Percentiles rank a stretch among this genome's conserved stretches.
Evolutionary conservation across 2,113 vertebrate genomes (phyloP).

Genomic region (Syrrhaptes paradoxus): DNA sequence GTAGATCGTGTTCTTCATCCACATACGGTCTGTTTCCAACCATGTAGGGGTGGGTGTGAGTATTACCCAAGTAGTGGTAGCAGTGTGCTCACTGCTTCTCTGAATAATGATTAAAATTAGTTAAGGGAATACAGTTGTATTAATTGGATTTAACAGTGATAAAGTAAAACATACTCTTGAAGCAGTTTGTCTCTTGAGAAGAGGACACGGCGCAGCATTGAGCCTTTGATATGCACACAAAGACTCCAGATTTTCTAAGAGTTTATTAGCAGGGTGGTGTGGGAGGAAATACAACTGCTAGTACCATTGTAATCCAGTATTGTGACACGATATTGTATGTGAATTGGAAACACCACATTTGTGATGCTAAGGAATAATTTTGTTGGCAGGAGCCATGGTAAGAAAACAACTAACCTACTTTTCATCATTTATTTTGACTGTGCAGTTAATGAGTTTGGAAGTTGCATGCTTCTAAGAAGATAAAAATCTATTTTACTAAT

Average conservation of each 20-base stretch:
- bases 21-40: not conserved
- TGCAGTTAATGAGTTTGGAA: not conserved
- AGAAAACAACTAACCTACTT: not conserved
- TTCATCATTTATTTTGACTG: not conserved
- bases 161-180: not conserved
- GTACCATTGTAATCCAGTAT: not conserved
- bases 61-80: not conserved
- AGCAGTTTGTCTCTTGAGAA: not conserved
- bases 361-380: not conserved
- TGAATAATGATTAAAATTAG: not conserved
- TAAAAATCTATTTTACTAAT: not conserved
- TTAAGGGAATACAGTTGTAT: not conserved
- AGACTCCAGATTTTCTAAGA: not conserved
- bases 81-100: not conserved
- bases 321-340: fast-evolving
- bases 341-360: not conserved
- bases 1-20: not conserved
- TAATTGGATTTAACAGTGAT: not conserved
- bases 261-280: not conserved
- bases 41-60: not conserved
- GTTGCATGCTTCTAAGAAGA: not conserved
- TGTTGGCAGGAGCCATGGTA: not conserved
- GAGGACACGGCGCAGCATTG: not conserved
- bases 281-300: not conserved
- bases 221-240: not conserved